Evolutionary conservation across 2,113 vertebrate genomes (phyloP).

Genomic region (Rynchops niger): DNA sequence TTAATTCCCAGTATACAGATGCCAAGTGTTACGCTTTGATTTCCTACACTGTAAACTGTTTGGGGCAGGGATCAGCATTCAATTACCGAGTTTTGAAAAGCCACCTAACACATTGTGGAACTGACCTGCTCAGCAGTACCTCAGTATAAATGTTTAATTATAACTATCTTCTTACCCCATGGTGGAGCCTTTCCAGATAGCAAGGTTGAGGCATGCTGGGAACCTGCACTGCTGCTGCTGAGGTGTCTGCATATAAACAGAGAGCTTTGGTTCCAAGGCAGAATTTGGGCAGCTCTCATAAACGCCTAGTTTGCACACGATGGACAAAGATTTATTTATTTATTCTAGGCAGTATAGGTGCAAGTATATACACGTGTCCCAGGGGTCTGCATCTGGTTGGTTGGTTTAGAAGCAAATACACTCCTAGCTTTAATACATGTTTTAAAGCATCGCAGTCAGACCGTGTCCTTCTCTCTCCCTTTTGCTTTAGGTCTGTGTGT

Average conservation of each 20-base stretch:
- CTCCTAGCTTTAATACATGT: background rate
- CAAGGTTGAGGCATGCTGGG: constrained; percentile 31
- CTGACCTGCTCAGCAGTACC: constrained; percentile 24
- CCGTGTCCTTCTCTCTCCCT: background rate
- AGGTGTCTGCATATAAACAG: background rate
- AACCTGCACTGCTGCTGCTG: background rate
- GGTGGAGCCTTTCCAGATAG: background rate
- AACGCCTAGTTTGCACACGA: background rate
- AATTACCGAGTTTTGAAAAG: constrained; percentile 57
- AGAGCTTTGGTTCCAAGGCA: background rate
- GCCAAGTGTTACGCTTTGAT: constrained; percentile 53
- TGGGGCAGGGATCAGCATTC: constrained; percentile 44
- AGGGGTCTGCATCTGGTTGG: background rate
- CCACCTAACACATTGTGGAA: constrained; percentile 33
- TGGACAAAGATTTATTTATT: background rate
- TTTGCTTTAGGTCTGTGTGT: background rate
- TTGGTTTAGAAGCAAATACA: background rate
- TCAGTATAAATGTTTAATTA: constrained; percentile 65
- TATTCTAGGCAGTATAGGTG: background rate
- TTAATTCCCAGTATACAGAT: constrained; percentile 1
- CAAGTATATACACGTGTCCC: background rate
- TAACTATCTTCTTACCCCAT: constrained; percentile 48
- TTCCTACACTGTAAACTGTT: constrained; percentile 47
- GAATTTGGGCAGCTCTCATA: background rate
- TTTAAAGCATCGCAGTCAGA: background rate